Evolutionary conservation across 2,113 vertebrate genomes (phyloP).

Genomic region (Vulpes lagopus): DNA sequence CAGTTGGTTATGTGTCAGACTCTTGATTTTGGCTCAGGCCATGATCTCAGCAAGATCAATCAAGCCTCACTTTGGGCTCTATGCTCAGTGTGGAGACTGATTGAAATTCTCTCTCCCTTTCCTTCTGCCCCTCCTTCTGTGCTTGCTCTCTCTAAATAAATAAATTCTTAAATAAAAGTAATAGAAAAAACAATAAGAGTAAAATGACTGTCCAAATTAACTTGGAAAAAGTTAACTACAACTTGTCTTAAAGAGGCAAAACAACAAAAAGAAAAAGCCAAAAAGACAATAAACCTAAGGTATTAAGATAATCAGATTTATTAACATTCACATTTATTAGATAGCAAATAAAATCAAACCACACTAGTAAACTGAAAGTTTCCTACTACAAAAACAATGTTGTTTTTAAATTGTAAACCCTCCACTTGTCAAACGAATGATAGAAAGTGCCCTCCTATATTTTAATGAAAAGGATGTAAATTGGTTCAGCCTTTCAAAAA

Average conservation of each 20-base stretch:
- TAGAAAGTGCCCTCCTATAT: neutral
- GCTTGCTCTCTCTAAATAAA: neutral
- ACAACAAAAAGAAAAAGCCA: neutral
- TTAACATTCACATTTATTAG: neutral
- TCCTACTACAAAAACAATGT: neutral
- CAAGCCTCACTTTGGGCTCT: neutral
- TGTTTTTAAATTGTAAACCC: neutral
- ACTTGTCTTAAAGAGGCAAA: neutral
- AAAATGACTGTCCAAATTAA: neutral
- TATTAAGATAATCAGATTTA: neutral
- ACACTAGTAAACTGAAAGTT: neutral
- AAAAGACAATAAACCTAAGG: neutral
- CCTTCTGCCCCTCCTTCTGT: neutral
- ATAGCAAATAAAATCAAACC: neutral
- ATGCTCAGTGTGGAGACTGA: neutral
- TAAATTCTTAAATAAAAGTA: neutral
- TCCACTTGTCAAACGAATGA: neutral
- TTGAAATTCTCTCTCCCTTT: neutral
- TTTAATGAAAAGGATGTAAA: neutral
- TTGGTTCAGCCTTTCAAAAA: slow-evolving; percentile 72
- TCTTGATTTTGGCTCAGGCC: neutral
- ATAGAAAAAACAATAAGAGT: neutral
- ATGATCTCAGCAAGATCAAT: neutral
- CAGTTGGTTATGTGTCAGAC: neutral
- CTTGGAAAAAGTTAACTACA: neutral